Conservation (phyloP, 2,113 vertebrate genomes). For the Hydropotes inermis region DNA sequence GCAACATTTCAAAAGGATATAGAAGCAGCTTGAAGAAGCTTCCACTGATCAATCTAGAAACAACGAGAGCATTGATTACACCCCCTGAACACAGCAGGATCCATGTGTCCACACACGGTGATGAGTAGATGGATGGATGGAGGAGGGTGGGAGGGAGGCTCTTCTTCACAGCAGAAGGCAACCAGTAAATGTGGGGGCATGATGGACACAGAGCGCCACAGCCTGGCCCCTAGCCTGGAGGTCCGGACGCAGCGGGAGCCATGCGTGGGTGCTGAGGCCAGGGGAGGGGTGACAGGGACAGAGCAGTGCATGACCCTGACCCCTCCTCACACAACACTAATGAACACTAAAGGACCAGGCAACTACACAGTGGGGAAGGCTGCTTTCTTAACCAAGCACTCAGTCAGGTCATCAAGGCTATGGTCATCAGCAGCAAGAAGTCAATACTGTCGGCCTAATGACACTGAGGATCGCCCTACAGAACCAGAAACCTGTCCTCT, state of each 20-base stretch:
- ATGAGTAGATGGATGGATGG: not conserved
- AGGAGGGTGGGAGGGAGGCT: not conserved
- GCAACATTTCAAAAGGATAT: not conserved
- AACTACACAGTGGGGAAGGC: not conserved
- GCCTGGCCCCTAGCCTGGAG: not conserved
- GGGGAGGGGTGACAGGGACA: not conserved
- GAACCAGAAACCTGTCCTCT: not conserved
- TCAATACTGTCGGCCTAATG: not conserved
- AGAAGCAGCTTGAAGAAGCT: not conserved
- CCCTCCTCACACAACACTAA: not conserved
- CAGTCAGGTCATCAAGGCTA: not conserved
- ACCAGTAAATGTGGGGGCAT: not conserved
- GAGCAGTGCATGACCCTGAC: fast-evolving
- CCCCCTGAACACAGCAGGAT: not conserved
- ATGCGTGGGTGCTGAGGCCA: not conserved
- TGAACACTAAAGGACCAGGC: fast-evolving
- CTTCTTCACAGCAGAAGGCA: not conserved
- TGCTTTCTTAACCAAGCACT: not conserved
- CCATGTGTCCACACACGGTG: not conserved
- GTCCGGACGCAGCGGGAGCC: not conserved
- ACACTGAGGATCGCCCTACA: fast-evolving
- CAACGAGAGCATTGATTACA: not conserved
- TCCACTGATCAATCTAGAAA: not conserved
- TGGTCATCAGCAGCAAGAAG: not conserved
- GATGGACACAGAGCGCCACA: not conserved